phyloP scores from a whole-genome alignment of 2,797 vertebrate species.

The Lagodon rhomboides region DNA sequence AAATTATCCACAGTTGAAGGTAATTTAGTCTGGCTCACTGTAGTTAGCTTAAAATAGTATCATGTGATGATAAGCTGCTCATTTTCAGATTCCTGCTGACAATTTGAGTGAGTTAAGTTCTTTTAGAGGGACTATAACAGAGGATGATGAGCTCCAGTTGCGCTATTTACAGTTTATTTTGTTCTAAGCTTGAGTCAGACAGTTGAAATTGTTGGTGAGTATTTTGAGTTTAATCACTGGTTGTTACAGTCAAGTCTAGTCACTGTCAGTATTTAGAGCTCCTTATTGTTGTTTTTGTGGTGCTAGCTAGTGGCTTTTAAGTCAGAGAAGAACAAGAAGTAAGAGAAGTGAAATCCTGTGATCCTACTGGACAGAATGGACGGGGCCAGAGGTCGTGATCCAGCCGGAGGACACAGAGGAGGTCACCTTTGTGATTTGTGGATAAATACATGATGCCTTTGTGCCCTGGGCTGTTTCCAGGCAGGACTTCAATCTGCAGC shows the following conservation, averaged over 20 bases:
- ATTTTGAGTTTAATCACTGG: constrained; percentile 26
- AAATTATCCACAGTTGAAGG: neutral
- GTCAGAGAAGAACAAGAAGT: neutral
- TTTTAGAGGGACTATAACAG: constrained; percentile 7
- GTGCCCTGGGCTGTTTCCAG: constrained; percentile 64
- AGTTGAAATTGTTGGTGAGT: constrained; percentile 12
- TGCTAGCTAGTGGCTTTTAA: neutral
- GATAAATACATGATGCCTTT: constrained; percentile 63
- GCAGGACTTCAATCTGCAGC: constrained; percentile 58
- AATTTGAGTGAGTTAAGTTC: constrained; percentile 20
- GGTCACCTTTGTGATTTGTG: constrained; percentile 72
- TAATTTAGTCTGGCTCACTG: constrained; percentile 5
- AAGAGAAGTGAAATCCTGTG: constrained; percentile 29
- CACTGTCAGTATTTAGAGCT: constrained; percentile 6
- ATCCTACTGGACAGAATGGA: constrained; percentile 41
- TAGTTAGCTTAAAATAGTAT: constrained; percentile 11
- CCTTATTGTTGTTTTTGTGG: constrained; percentile 6
- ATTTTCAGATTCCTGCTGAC: constrained; percentile 28
- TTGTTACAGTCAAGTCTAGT: constrained; percentile 6
- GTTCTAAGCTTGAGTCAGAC: neutral
- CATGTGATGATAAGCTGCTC: constrained; percentile 10
- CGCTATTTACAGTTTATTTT: constrained; percentile 27
- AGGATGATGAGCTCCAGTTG: constrained; percentile 5
- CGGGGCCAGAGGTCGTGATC: constrained; percentile 58
- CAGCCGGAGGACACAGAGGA: constrained; percentile 53